A percentile compares a stretch with the other conserved stretches of the same genome.
Evolutionary conservation across 2,113 vertebrate species (phyloP).

Genomic region (Hippocampus abdominalis): DNA sequence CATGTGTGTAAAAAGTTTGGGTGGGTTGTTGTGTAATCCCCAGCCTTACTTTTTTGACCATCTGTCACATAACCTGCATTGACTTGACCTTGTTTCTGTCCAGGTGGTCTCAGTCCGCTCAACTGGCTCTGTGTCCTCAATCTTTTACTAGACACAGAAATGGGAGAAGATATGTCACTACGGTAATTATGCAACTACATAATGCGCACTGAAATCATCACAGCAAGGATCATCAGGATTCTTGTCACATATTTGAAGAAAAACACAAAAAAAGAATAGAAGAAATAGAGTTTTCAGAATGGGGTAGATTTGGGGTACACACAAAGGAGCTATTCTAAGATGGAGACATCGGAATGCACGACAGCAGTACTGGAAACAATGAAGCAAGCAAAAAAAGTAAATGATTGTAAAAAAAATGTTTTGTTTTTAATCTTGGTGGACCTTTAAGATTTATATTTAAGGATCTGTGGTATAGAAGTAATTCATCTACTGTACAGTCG

Average conservation of each 20-base stretch:
- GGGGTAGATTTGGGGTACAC: not conserved
- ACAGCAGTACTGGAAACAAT: too few species aligned
- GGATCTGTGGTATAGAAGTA: not conserved
- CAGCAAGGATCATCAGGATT: too few species aligned
- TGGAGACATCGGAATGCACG: too few species aligned
- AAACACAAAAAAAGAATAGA: too few species aligned
- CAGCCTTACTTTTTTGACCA: conserved; percentile 41
- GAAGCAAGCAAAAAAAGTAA: too few species aligned
- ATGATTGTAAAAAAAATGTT: too few species aligned
- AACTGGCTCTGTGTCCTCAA: conserved; percentile 47
- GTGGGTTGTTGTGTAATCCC: not conserved
- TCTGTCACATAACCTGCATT: conserved; percentile 52
- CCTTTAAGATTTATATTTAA: too few species aligned
- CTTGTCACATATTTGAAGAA: not conserved
- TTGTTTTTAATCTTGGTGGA: too few species aligned
- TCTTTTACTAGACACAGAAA: conserved; percentile 37
- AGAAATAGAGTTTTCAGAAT: too few species aligned
- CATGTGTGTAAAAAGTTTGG: not conserved
- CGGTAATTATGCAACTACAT: not conserved
- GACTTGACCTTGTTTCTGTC: conserved; percentile 25
- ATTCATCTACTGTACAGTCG: not conserved
- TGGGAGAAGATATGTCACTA: not conserved
- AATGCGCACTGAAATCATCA: too few species aligned
- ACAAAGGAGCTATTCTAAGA: too few species aligned
- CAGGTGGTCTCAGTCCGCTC: conserved; percentile 1